Evolutionary conservation across 1,140 invertebrate genomes (phyloP).

Genomic region (Acarapis woodi): DNA sequence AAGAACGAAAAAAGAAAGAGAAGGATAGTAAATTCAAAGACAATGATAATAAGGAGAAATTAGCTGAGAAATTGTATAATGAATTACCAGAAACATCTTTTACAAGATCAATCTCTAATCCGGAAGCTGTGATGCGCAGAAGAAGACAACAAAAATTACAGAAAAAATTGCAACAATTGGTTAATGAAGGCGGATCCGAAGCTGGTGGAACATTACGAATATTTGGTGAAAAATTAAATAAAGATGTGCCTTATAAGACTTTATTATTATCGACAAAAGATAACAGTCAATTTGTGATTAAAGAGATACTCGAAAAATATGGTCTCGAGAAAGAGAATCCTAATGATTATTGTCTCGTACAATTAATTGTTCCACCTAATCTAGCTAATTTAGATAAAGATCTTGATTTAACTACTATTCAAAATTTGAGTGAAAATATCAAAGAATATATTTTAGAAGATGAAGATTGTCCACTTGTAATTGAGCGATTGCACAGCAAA

Average conservation of each 20-base stretch:
- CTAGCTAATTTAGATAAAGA: constrained; percentile 3
- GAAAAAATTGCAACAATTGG: constrained; percentile 80
- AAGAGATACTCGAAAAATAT: constrained; percentile 92
- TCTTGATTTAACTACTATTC: constrained; percentile 4
- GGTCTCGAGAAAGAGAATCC: constrained; percentile 63
- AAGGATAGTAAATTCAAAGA: constrained; percentile 7
- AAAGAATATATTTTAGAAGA: constrained; percentile 70
- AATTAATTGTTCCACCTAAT: constrained; percentile 24
- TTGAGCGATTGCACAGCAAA: constrained; percentile 23
- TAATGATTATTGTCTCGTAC: constrained; percentile 66
- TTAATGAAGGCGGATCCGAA: constrained; percentile 34
- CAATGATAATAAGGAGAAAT: constrained; percentile 21
- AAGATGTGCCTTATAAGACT: constrained; percentile 94
- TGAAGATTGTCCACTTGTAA: constrained; percentile 81
- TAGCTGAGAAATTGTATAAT: constrained; percentile 71
- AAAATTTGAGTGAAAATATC: constrained; percentile 8
- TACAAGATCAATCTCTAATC: constrained; percentile 91
- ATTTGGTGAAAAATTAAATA: constrained; percentile 80
- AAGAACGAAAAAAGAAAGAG: constrained; percentile 42
- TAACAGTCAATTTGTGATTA: constrained; percentile 59
- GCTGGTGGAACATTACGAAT: constrained; percentile 83
- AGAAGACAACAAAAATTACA: constrained; percentile 88
- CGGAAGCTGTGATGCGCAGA: constrained; percentile 90
- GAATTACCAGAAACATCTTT: constrained; percentile 93
- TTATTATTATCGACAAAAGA: constrained; percentile 73